These are phyloP conservation scores for Ernsta delagoae DNA, from an alignment of 2,888 invertebrate genomes.

Conservation along the genomic window DNA sequence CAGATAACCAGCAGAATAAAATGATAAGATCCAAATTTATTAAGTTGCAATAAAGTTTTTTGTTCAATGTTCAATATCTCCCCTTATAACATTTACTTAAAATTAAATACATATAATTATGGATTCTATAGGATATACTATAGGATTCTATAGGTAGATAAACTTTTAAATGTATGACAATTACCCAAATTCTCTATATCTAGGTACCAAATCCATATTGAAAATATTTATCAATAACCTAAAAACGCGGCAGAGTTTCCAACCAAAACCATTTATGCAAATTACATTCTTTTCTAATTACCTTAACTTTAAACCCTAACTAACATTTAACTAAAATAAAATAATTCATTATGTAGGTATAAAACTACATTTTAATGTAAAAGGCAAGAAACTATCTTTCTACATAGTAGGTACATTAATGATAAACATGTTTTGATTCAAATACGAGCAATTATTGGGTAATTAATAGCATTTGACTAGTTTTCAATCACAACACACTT, in stretches of 20 bases:
- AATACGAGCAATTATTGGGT: constrained; percentile 11
- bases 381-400: constrained; percentile 17
- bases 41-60: neutral
- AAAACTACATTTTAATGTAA: neutral
- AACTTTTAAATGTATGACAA: no score
- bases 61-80: neutral
- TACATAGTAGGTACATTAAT: constrained; percentile 7
- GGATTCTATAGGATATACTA: neutral
- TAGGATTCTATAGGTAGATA: no score
- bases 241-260: no score
- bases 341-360: no score
- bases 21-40: neutral
- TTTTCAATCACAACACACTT: constrained; percentile 37
- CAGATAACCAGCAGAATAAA: neutral
- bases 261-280: no score
- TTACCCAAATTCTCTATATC: no score
- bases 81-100: no score
- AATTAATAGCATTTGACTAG: constrained; percentile 33
- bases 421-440: constrained; percentile 35
- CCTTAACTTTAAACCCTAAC: no score
- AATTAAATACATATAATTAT: neutral
- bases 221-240: no score
- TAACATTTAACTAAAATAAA: no score
- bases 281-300: no score
- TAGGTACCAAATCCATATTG: no score